Base-by-base conservation (phyloP, 1,140 invertebrate genomes). In the Coenobita brevimanus region DNA sequence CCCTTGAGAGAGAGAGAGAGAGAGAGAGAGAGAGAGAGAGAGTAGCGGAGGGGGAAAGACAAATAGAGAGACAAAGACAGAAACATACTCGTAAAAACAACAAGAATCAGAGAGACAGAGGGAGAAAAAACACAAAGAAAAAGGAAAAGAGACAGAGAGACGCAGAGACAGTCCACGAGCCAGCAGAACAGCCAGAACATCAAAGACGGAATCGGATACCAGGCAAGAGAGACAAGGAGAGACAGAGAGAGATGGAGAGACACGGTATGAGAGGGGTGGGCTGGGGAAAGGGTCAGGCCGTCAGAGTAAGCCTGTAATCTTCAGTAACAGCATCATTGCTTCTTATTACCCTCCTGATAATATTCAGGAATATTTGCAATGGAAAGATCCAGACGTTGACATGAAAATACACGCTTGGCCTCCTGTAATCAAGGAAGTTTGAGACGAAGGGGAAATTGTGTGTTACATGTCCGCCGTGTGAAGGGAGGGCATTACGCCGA, bases 361-460 rank as follows among this genome's bases (percentile, higher is more conserved):
- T 82, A 82, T 82, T 82, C 80, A 71, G 33, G 41, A 71, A 82
- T 82, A 82, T 82, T 71, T 82, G 80, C 41, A 71, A 71, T 69
- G 80, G 21, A 62, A 21, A 21, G 43, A 64, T 41, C 43, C 80
- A 50, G 62, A 82, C 62, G 13, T 43, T 69, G 80, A 82, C 80
- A 71, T 30, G 80, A 82, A 69, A 82, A 71, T 82, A 24, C 64
- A 43, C 27, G 60, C 41, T n/a, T 54, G 8, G 57, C 13, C 13
- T 13, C 57, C 50, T 50, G 80, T 82, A 82, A 82, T 82, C 62
- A 82, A 15, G 27, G 15, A 30, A n/a, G 15, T n/a, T 50, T 50
- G 46, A 50, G 46, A n/a, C 17, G 80, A 60, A 3, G 57, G 62
- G 67, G 6, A 41, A 62, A 71, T 82, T 64, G 80, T 62, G 80